Evolutionary conservation across 2,113 vertebrate genomes (phyloP), one percentile per base, ranked within the genome.

Genomic region (Chloropsis cyanopogon): DNA sequence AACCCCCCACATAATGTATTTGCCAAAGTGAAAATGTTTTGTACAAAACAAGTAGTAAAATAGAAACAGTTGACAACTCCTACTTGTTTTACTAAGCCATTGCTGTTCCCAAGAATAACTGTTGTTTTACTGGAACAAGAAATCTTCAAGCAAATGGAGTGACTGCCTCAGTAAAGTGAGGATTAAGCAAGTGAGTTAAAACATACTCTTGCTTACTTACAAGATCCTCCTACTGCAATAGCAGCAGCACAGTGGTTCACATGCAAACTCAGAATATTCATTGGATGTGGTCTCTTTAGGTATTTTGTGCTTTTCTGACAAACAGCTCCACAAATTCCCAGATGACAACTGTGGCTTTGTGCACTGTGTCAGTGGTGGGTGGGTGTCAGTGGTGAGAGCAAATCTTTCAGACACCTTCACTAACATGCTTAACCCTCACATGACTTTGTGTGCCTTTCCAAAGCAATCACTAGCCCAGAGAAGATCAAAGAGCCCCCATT

Each of bases 341-440:
- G 21, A 60, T 52, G 61, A 91, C 31, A 71, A 17, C 23, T 42
- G 20, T 35, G 68, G 57, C 10, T 78, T 75, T n/a, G n/a, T 80
- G 84, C 66, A 37, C 41, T 65, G 39, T 47, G 31, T 60, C 70
- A 69, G n/a, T 14, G 15, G 31, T 11, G 42, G 53, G 39, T 2
- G 2, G 4, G 39, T 47, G 31, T 60, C 70, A 69, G n/a, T 14
- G 15, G 31, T 11, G 42, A 88, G 29, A 60, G 24, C 21, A 92
- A 93, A 63, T 47, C 63, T 90, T 77, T 47, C 47, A 10, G 49
- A 70, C 46, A 86, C 52, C 64, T 86, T 49, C 68, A 26, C 20
- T 70, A 75, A 73, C 11, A 10, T 0, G 0, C 8, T 64, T 60
- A 68, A 75, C 28, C 49, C 44, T 41, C 46, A n/a, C 0, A 0